Evolutionary conservation across 2,888 invertebrate species (phyloP).

Genomic region (Cryptophagus acutangulus): DNA sequence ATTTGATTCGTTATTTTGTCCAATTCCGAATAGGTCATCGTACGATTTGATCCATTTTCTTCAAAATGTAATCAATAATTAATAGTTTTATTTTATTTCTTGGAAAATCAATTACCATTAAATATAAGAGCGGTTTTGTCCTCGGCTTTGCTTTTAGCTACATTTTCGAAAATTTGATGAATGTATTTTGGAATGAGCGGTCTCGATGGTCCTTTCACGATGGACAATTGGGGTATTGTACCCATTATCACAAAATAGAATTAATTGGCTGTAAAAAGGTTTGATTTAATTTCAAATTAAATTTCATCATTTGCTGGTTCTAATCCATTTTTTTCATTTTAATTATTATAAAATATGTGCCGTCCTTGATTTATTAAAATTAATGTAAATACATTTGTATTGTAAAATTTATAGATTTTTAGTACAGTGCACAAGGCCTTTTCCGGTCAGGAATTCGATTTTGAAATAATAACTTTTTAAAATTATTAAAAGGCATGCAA

Average conservation of each 20-base stretch:
- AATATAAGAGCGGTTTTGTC: slow-evolving; percentile 60
- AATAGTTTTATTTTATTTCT: too few relatives aligned
- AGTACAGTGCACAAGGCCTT: background rate
- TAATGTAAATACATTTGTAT: too few relatives aligned
- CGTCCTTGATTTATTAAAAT: too few relatives aligned
- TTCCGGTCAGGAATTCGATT: slow-evolving; percentile 2
- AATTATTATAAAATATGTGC: too few relatives aligned
- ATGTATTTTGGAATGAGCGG: slow-evolving; percentile 27
- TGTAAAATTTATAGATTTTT: too few relatives aligned
- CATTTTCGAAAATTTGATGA: slow-evolving; percentile 54
- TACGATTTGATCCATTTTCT: slow-evolving; percentile 28
- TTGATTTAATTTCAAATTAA: too few relatives aligned
- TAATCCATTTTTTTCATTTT: too few relatives aligned
- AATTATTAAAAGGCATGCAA: too few relatives aligned
- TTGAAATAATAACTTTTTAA: background rate
- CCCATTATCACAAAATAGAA: slow-evolving; percentile 66
- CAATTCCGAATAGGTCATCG: slow-evolving; percentile 53
- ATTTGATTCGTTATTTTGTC: slow-evolving; percentile 55
- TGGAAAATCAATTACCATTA: slow-evolving; percentile 48
- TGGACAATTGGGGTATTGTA: slow-evolving; percentile 68
- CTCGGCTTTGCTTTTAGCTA: slow-evolving; percentile 50
- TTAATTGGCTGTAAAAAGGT: too few relatives aligned
- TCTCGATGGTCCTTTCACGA: slow-evolving; percentile 59
- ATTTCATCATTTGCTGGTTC: too few relatives aligned
- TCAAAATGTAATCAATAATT: slow-evolving; percentile 10